Evolutionary conservation across 2,113 vertebrate genomes (phyloP), one percentile per base, ranked within the genome.

Genomic region (Oryzias melastigma): DNA sequence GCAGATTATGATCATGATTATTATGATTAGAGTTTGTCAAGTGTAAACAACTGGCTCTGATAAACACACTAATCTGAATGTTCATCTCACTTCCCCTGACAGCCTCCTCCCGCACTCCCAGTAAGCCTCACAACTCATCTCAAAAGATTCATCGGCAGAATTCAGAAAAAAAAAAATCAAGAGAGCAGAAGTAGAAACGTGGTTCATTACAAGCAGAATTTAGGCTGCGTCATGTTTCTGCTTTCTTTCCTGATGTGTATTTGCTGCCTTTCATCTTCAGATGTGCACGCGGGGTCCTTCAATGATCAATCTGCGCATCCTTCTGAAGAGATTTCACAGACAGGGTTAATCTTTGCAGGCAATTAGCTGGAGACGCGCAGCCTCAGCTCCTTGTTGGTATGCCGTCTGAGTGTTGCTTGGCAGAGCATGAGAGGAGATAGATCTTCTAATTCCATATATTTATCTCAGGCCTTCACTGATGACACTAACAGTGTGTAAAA

Each of bases 1-100:
- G 68, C 70, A 67, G 63, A 80, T 78, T 57, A 80, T 75, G 57
- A 82, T 73, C 69, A 68, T 66, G 46, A 77, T 75, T 58, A 71
- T 73, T 61, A 59, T 72, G 72, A 85, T 83, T 75, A 81, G 53
- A 71, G 71, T 83, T 78, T 73, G 66, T 85, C 58, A 71, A 78
- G 73, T 76, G 75, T 85, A 88, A 81, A 81, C 78, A 75, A 73
- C 73, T 65, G 67, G 52, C 61, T 78, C 66, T 60, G 72, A 83
- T 81, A 77, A 84, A 81, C 75, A 70, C 65, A 76, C 59, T 53
- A 55, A 43, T 72, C 62, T 24, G 15, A 61, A 75, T 44, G 68
- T 61, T 73, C 71, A 55, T 73, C 70, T 68, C 54, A 68, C 56
- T 48, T 77, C 59, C 68, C 69, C 52, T 77, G 70, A 66, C 59